These are phyloP conservation scores for Schizopygopsis pylzovi DNA, from an alignment of 2,797 vertebrate species.

Conservation along the genomic window DNA sequence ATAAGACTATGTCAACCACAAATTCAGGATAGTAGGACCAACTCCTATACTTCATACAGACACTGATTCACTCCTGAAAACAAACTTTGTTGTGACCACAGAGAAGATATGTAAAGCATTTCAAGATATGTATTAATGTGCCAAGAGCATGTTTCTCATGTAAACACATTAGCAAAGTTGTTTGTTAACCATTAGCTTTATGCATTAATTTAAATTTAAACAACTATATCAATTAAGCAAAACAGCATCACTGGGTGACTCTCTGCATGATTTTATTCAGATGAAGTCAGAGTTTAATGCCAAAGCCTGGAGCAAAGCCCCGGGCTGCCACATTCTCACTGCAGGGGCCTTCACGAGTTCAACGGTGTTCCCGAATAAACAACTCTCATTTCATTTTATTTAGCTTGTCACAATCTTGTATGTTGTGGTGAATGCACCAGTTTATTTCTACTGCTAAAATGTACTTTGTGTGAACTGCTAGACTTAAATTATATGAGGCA, in stretches of 20 bases:
- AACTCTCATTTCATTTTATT: slow-evolving; percentile 16
- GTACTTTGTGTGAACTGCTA: slow-evolving; percentile 19
- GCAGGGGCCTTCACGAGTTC: neutral
- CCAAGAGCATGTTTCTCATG: slow-evolving; percentile 22
- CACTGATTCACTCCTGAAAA: neutral
- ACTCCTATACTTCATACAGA: neutral
- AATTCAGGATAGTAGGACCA: too few species aligned
- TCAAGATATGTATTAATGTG: neutral
- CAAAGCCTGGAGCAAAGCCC: slow-evolving; percentile 54
- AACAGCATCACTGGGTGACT: slow-evolving; percentile 29
- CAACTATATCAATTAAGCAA: slow-evolving; percentile 30
- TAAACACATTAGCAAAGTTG: slow-evolving; percentile 9
- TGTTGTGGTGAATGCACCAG: neutral
- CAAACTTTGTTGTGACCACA: neutral
- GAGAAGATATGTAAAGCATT: neutral
- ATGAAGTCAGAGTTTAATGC: slow-evolving; percentile 34
- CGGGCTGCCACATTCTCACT: slow-evolving; percentile 42
- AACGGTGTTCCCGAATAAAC: slow-evolving; percentile 24
- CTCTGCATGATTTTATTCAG: slow-evolving; percentile 19
- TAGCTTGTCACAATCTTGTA: neutral
- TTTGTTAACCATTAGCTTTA: slow-evolving; percentile 22
- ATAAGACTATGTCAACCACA: neutral
- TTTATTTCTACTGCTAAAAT: slow-evolving; percentile 26
- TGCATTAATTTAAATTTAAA: slow-evolving; percentile 37
- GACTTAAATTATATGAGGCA: slow-evolving; percentile 26